Conservation (phyloP, 2,113 vertebrate genomes). For the Ptyas mucosa region DNA sequence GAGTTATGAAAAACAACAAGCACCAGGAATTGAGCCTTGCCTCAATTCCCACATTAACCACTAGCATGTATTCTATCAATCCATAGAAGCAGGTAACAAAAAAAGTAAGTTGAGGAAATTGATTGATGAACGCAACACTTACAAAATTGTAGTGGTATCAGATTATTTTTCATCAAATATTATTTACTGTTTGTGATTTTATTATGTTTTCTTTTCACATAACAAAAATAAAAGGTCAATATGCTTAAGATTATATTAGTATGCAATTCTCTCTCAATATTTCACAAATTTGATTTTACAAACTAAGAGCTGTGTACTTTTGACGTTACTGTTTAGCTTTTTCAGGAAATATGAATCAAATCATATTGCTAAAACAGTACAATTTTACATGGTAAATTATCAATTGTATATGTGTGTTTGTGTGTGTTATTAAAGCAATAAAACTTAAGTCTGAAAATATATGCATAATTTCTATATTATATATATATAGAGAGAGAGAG, state of each 20-base stretch:
- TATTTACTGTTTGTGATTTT: background rate
- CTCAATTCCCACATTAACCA: background rate
- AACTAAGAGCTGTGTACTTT: background rate
- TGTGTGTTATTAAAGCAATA: background rate
- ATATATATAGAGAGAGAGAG: too few relatives aligned
- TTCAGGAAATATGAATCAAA: background rate
- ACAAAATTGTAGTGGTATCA: background rate
- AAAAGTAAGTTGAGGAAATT: background rate
- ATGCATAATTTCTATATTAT: background rate
- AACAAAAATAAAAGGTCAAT: background rate
- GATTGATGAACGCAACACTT: background rate
- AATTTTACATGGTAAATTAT: background rate
- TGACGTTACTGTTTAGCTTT: background rate
- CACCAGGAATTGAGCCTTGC: background rate
- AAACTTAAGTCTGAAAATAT: background rate
- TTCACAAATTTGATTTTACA: background rate
- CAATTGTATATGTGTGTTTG: background rate
- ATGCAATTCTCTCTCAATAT: background rate
- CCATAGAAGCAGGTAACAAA: background rate
- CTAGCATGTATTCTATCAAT: background rate
- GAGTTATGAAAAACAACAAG: background rate
- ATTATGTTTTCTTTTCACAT: background rate
- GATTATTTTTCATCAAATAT: background rate
- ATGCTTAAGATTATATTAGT: background rate
- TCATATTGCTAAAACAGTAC: background rate